Base-by-base conservation (phyloP, 2,113 vertebrate genomes). In the Labeo catla region DNA sequence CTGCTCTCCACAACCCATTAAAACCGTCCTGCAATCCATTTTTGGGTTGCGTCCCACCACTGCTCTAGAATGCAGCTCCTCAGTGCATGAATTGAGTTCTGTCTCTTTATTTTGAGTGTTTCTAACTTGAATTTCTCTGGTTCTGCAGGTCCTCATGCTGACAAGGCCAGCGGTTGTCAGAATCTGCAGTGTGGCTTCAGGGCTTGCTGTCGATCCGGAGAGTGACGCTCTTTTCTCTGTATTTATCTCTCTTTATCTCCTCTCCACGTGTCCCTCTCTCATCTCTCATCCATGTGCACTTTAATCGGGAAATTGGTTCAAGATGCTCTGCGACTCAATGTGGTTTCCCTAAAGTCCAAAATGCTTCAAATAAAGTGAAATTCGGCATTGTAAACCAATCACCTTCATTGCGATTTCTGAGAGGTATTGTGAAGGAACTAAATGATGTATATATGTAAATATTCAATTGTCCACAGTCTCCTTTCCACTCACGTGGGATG, bases 121-220 rank as follows among this genome's bases (percentile, higher is more conserved):
- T 43, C 4, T 10, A 72, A 45, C 4, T 1, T 10, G 9, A n/a
- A 0, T n/a, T 0, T 36, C 16, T 34, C 49, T 77, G 49, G 12
- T 19, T 9, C 49, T 16, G 76, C 96, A 99, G 98, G 98, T 97
- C 98, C 97, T 89, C 97, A 98, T 73, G 97, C 97, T 49, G 98
- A 98, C 89, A 97, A 96, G 6, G 98, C 98, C 93, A 99, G 98
- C 87, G 98, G 98, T 95, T 99, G 98, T 94, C 98, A 99, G 97
- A 99, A 99, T 78, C 96, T 99, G 94, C 98, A 99, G 96, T 99
- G 98, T 93, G 98, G 98, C 93, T 99, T 99, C 96, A 96, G 98
- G 92, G 97, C 96, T 89, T 99, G 98, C 96, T 99, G 98, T 93
- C 97, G 98, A 94, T 99, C 98, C 88, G 98, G 98, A 89, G 98